Evolutionary conservation across 2,888 invertebrate genomes (phyloP).

Genomic region (Acronicta alni): DNA sequence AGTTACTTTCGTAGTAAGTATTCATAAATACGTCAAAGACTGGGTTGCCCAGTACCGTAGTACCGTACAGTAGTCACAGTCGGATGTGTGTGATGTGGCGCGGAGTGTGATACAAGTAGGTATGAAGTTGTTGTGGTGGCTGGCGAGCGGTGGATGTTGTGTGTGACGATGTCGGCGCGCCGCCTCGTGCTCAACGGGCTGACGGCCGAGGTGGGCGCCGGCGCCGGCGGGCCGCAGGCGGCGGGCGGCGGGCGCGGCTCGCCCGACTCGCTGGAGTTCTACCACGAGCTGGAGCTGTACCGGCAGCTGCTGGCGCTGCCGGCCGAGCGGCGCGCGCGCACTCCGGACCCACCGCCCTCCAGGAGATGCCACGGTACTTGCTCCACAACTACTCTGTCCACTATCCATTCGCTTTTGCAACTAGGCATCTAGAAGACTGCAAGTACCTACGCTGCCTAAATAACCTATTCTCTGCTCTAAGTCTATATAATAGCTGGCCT

Average conservation of each 20-base stretch:
- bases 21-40: too few relatives aligned
- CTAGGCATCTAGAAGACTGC: too few relatives aligned
- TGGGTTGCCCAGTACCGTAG: too few relatives aligned
- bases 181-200: slow-evolving; percentile 84
- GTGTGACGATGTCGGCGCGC: slow-evolving; percentile 68
- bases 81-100: too few relatives aligned
- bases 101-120: background rate
- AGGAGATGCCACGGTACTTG: slow-evolving; percentile 35
- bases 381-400: background rate
- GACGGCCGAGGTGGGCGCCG: slow-evolving; percentile 79
- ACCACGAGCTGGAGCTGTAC: slow-evolving; percentile 84
- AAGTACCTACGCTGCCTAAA: too few relatives aligned
- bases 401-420: background rate
- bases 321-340: slow-evolving; percentile 28
- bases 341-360: slow-evolving; percentile 52
- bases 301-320: slow-evolving; percentile 79
- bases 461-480: too few relatives aligned
- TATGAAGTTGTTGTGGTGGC: slow-evolving; percentile 2
- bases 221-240: slow-evolving; percentile 32
- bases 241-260: slow-evolving; percentile 47
- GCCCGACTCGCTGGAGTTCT: slow-evolving; percentile 78
- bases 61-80: too few relatives aligned
- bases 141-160: slow-evolving; percentile 32
- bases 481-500: too few relatives aligned
- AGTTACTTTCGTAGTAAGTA: too few relatives aligned